Evolutionary conservation across 2,797 vertebrate genomes (phyloP).

Genomic region (Parambassis ranga): DNA sequence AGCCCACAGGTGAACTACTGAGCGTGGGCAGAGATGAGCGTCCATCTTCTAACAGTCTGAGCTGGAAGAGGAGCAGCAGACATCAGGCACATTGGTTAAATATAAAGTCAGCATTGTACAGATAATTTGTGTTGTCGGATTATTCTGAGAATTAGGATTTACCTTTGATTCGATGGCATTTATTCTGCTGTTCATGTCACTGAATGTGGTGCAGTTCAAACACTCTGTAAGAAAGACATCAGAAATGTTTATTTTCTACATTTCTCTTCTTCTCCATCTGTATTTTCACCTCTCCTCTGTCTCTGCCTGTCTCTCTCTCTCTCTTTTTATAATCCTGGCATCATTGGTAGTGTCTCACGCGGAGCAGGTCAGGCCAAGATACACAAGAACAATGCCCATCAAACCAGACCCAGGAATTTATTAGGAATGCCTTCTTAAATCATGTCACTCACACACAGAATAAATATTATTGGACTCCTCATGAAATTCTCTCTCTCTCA

Average conservation of each 20-base stretch:
- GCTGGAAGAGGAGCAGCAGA: constrained; percentile 51
- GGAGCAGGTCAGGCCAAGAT: constrained; percentile 37
- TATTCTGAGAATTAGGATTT: constrained; percentile 1
- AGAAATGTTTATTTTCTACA: constrained; percentile 8
- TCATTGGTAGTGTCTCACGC: constrained; percentile 2
- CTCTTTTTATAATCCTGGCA: constrained; percentile 29
- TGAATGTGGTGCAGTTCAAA: constrained; percentile 76
- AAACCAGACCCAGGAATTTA: constrained; percentile 35
- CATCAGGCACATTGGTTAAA: constrained; percentile 9
- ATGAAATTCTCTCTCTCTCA: not conserved
- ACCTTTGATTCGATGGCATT: constrained; percentile 73
- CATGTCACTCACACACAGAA: constrained; percentile 41
- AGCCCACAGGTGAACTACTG: constrained; percentile 32
- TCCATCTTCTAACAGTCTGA: constrained; percentile 58
- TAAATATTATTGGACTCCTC: constrained; percentile 50
- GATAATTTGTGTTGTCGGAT: not conserved
- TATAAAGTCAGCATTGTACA: not conserved
- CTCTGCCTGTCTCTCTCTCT: constrained; percentile 11
- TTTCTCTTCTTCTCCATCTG: constrained; percentile 2
- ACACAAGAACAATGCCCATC: constrained; percentile 51
- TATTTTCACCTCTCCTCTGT: not conserved
- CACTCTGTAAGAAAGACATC: constrained; percentile 69
- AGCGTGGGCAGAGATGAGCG: constrained; percentile 9
- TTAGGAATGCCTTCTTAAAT: constrained; percentile 54
- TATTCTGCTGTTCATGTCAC: constrained; percentile 71